phyloP scores from a whole-genome alignment of 2,888 invertebrate genomes.

The Augochlorella aurata region DNA sequence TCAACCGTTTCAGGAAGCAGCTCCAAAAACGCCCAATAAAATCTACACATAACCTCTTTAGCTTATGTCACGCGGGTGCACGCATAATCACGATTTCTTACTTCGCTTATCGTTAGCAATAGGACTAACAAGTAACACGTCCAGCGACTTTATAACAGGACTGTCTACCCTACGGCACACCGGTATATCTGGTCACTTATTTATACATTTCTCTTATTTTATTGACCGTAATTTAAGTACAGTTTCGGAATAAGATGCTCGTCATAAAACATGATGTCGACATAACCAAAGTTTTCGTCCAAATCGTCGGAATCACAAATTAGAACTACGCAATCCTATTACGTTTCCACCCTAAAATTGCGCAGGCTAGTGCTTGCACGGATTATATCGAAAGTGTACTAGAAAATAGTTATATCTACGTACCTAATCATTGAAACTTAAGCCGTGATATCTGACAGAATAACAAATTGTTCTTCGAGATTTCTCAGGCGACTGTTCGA shows the following conservation, averaged over 20 bases:
- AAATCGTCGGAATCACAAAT: too few relatives aligned
- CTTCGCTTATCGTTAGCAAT: slow-evolving; percentile 44
- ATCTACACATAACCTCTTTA: slow-evolving; percentile 31
- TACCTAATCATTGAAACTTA: slow-evolving; percentile 26
- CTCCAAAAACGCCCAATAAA: slow-evolving; percentile 16
- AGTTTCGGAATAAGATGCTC: neutral
- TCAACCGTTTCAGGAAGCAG: neutral
- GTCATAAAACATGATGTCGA: neutral
- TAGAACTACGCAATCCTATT: too few relatives aligned
- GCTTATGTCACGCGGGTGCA: slow-evolving; percentile 42
- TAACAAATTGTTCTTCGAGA: slow-evolving; percentile 16
- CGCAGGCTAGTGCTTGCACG: neutral
- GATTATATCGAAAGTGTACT: neutral
- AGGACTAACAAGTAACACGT: slow-evolving; percentile 25
- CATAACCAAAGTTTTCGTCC: too few relatives aligned
- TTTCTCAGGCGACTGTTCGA: slow-evolving; percentile 10
- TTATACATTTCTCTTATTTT: neutral
- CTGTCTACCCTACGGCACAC: slow-evolving; percentile 23
- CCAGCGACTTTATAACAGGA: slow-evolving; percentile 7
- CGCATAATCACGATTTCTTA: slow-evolving; percentile 38
- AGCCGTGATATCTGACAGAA: slow-evolving; percentile 5
- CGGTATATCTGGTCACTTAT: slow-evolving; percentile 22
- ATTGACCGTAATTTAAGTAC: neutral
- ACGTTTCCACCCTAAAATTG: neutral
- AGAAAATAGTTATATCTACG: neutral